Conservation (phyloP, 2,888 invertebrate genomes). For the Auanema freiburgensis region DNA sequence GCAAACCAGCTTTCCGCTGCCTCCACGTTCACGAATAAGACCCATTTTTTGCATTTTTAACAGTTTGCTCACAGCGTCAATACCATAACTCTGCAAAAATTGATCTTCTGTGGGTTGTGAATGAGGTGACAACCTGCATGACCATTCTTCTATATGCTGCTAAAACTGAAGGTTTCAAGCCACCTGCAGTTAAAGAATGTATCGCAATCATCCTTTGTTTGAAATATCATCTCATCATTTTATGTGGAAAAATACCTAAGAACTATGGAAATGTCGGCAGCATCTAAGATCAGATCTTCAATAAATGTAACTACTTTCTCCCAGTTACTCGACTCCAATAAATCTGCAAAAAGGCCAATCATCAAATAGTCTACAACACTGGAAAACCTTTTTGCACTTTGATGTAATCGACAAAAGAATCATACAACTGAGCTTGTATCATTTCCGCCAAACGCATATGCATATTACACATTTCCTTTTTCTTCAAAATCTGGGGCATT, state of each 20-base stretch:
- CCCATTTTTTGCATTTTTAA: conserved; percentile 61
- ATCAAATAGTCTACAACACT: conserved; percentile 5
- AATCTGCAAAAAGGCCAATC: conserved; percentile 70
- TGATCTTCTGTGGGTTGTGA: neutral
- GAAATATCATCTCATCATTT: conserved; percentile 69
- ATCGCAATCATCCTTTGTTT: conserved; percentile 80
- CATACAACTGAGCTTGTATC: conserved; percentile 27
- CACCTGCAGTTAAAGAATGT: conserved; percentile 88
- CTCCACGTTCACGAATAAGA: conserved; percentile 48
- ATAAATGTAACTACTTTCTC: conserved; percentile 86
- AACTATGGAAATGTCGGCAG: conserved; percentile 31
- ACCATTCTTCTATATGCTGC: conserved; percentile 69
- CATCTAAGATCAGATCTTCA: conserved; percentile 82
- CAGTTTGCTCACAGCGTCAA: conserved; percentile 45
- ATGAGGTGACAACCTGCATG: conserved; percentile 28
- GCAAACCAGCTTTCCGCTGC: conserved; percentile 32
- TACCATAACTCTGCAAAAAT: conserved; percentile 55
- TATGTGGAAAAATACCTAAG: conserved; percentile 20
- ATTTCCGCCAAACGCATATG: conserved; percentile 47
- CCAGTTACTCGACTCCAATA: conserved; percentile 85
- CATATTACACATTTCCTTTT: conserved; percentile 23
- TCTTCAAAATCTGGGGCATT: conserved; percentile 42
- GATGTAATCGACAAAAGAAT: conserved; percentile 31
- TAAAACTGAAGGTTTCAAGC: conserved; percentile 84
- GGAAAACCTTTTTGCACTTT: conserved; percentile 23